Evolutionary conservation across 2,797 vertebrate genomes (phyloP).

Genomic region (Anguilla obscura): DNA sequence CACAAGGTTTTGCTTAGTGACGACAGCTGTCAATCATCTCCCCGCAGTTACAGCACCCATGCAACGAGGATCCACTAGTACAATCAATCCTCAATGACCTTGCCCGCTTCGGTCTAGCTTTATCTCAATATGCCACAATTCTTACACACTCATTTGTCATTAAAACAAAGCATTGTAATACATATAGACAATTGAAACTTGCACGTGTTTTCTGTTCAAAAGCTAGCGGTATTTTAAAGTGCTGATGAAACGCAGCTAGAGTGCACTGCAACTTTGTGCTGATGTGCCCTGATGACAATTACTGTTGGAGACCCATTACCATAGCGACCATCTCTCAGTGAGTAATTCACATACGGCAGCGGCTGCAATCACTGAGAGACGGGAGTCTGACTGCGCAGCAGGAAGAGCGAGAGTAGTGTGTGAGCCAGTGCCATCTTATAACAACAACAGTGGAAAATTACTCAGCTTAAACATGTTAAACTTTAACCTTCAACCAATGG

Average conservation of each 20-base stretch:
- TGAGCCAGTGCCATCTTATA: no score
- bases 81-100: neutral
- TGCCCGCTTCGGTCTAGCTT: neutral
- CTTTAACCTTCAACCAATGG: neutral
- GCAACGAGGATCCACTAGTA: neutral
- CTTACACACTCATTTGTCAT: neutral
- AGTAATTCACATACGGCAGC: neutral
- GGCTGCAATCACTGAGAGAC: no score
- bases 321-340: neutral
- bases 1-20: conserved; percentile 40
- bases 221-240: neutral
- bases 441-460: no score
- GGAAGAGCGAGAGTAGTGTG: no score
- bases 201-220: neutral
- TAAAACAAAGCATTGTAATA: neutral
- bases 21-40: neutral
- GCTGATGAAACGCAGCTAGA: neutral
- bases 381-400: no score
- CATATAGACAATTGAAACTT: neutral
- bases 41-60: neutral
- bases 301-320: neutral
- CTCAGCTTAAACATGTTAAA: no score
- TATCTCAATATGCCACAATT: neutral
- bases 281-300: neutral
- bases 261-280: neutral